Evolutionary conservation across 2,888 invertebrate species (phyloP).

Genomic region (Crepidodera aurea): DNA sequence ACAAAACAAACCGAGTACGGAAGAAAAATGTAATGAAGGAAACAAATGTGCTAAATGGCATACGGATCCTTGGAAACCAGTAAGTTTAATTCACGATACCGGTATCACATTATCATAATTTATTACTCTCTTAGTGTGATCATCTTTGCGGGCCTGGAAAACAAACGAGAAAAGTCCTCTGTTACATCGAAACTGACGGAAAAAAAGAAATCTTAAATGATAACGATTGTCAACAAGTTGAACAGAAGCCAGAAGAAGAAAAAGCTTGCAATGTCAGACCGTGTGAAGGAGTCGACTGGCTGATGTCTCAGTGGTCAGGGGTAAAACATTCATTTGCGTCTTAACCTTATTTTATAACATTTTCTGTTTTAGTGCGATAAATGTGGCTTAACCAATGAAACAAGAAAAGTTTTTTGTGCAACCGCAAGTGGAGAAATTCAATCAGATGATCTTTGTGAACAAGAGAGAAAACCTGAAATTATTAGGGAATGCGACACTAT

Average conservation of each 20-base stretch:
- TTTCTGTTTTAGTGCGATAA: constrained; percentile 71
- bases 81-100: constrained; percentile 65
- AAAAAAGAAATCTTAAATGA: constrained; percentile 74
- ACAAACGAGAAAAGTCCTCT: constrained; percentile 81
- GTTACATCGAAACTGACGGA: constrained; percentile 70
- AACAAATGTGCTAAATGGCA: constrained; percentile 87
- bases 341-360: constrained; percentile 40
- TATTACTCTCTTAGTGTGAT: constrained; percentile 82
- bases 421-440: constrained; percentile 74
- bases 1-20: constrained; percentile 74
- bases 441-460: constrained; percentile 72
- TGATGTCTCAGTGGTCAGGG: constrained; percentile 85
- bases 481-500: constrained; percentile 71
- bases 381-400: constrained; percentile 79
- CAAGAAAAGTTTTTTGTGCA: constrained; percentile 77
- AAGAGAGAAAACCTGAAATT: constrained; percentile 70
- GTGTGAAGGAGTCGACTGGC: constrained; percentile 93
- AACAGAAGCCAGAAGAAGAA: constrained; percentile 75
- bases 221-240: constrained; percentile 67
- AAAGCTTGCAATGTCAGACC: constrained; percentile 79
- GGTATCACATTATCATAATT: too few relatives aligned
- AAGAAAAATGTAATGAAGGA: constrained; percentile 78
- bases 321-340: constrained; percentile 64
- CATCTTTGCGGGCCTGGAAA: constrained; percentile 90
- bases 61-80: constrained; percentile 89